These are phyloP conservation scores for Trichonephila inaurata DNA, from an alignment of 1,140 invertebrate genomes.

Conservation along the genomic window DNA sequence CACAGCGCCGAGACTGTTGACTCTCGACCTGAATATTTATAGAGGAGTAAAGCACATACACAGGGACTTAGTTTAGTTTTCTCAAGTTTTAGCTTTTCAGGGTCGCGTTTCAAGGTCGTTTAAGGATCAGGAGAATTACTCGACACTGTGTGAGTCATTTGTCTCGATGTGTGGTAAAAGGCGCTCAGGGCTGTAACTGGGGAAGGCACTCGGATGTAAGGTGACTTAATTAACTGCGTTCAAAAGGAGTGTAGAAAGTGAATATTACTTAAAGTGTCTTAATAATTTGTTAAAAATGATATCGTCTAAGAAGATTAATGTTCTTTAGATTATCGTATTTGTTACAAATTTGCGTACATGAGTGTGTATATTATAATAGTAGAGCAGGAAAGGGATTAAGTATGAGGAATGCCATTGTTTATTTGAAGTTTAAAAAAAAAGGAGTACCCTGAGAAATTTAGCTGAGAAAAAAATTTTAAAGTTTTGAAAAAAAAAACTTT, in stretches of 20 bases:
- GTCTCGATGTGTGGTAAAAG: neutral
- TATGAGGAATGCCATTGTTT: too few relatives aligned
- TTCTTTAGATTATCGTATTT: neutral
- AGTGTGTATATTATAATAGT: too few relatives aligned
- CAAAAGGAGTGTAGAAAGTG: conserved; percentile 26
- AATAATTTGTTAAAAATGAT: neutral
- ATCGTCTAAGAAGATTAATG: neutral
- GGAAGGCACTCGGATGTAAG: neutral
- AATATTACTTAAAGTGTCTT: conserved; percentile 23
- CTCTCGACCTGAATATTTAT: conserved; percentile 62
- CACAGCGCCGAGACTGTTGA: conserved; percentile 26
- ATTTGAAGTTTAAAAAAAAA: too few relatives aligned
- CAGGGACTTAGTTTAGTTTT: neutral
- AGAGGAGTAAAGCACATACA: conserved; percentile 43
- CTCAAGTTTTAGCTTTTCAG: conserved; percentile 1
- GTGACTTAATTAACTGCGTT: conserved; percentile 27
- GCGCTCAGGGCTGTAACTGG: neutral
- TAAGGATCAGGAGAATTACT: conserved; percentile 15
- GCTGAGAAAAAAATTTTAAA: too few relatives aligned
- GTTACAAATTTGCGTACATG: neutral
- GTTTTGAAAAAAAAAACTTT: too few relatives aligned
- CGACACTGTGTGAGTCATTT: conserved; percentile 5
- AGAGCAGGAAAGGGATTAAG: too few relatives aligned
- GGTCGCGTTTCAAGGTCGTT: conserved; percentile 41
- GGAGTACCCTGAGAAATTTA: too few relatives aligned